Evolutionary conservation across 1,140 invertebrate genomes (phyloP), one percentile per base, ranked within the genome.

Genomic region (Carposina sasakii): DNA sequence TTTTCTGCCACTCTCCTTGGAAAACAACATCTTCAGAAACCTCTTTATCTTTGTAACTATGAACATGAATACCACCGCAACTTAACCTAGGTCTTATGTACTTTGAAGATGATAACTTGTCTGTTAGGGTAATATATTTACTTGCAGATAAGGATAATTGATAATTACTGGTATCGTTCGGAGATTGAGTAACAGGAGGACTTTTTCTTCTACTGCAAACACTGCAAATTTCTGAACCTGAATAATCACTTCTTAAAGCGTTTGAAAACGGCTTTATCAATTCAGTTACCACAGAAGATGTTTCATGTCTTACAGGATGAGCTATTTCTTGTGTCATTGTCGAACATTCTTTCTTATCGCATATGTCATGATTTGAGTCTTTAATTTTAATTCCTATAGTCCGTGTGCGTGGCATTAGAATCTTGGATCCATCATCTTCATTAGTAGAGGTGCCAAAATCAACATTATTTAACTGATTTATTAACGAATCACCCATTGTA

Each of bases 1-100:
- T 46, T 46, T 51, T 48, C 46, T 79, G 71, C 79, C 79, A 83
- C 23, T 73, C 54, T 44, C 79, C 77, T 68, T 76, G 75, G 53
- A 67, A 83, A 8, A 81, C 46, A 21, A 83, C 54, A 57, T 83
- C 79, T 65, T 81, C 69, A 41, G 63, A 75, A 13, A 51, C 30
- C 42, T 61, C 43, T 37, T 54, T 69, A 21, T 74, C 67, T 53
- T 56, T 79, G 33, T 67, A 83, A 54, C 76, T 79, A 47, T 81
- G 79, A 3, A 83, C 57, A 47, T 75, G 54, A 20, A 76, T 64
- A n/a, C 70, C 68, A 19, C 79, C 76, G 59, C 53, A 67, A 30
- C 64, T 55, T 31, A 74, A 55, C 42, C 60, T 74, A 19, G 63
- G 49, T 26, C 36, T 59, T 24, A 60, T 15, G 37, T 48, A 54